Percentiles rank a stretch among this genome's conserved stretches.
These are phyloP conservation scores for Muricea muricata DNA, from an alignment of 92 coral and sea anemone species.

Conservation along the genomic window DNA sequence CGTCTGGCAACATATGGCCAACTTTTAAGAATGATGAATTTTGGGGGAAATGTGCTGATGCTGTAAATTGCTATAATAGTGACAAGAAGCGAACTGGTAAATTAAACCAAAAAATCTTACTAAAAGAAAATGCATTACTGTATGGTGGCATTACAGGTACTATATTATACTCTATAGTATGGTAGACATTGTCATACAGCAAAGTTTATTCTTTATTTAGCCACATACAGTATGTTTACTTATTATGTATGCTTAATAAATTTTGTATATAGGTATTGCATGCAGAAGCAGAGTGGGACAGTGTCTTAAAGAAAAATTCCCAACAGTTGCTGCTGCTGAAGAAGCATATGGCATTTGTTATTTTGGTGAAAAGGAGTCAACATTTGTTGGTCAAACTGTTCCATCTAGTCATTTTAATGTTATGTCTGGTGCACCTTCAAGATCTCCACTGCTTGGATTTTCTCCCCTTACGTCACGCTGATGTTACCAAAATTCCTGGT, in stretches of 20 bases:
- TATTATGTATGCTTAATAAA: too few species aligned
- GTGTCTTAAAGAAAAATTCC: neutral
- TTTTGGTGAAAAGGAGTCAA: neutral
- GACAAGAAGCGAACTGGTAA: constrained; percentile 31
- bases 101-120: neutral
- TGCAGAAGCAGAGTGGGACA: neutral
- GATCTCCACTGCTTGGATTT: constrained; percentile 41
- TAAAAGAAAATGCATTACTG: neutral
- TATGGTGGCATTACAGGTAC: neutral
- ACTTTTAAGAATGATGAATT: neutral
- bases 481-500: constrained; percentile 34
- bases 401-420: neutral
- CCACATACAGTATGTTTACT: neutral
- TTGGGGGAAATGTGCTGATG: neutral
- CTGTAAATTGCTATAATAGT: constrained; percentile 29
- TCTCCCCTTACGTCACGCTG: constrained; percentile 28
- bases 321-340: neutral
- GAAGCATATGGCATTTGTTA: neutral
- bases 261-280: neutral
- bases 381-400: neutral
- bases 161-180: neutral
- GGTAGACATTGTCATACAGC: neutral
- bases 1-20: constrained; percentile 36
- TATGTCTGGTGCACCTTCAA: neutral
- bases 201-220: too few species aligned